Percentiles rank a stretch among this genome's conserved stretches.
phyloP scores from a whole-genome alignment of 2,888 invertebrate species.

The Siphonodentalium dalli region DNA sequence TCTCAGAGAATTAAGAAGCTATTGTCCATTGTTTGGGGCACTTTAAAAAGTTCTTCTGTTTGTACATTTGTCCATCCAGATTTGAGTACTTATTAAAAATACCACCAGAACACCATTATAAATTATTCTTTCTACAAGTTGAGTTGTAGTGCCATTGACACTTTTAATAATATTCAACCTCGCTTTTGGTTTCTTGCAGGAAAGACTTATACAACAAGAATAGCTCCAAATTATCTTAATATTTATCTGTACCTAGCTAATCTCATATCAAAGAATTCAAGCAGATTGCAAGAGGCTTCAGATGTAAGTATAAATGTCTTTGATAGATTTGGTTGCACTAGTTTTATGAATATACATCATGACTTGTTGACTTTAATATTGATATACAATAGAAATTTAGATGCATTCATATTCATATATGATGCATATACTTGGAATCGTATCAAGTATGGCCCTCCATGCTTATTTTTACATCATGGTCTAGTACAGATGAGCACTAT shows the following conservation, averaged over 20 bases:
- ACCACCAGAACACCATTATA: no score
- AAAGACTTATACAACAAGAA: conserved; percentile 91
- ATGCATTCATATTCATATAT: not conserved
- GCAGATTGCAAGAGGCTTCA: conserved; percentile 92
- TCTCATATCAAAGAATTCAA: conserved; percentile 89
- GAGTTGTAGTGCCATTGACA: no score
- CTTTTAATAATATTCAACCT: no score
- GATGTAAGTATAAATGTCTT: conserved; percentile 68
- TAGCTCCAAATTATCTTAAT: conserved; percentile 94
- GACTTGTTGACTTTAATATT: not conserved
- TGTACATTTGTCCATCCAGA: no score
- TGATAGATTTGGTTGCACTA: no score
- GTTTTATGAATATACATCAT: not conserved
- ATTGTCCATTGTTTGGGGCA: no score
- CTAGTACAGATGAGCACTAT: no score
- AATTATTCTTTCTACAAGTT: no score
- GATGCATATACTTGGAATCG: not conserved
- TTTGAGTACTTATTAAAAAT: no score
- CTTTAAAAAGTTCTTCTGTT: no score
- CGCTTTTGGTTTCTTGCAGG: conserved; percentile 71
- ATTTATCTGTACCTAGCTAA: conserved; percentile 95
- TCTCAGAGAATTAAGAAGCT: no score
- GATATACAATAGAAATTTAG: not conserved
- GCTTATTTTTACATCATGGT: no score
- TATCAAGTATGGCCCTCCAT: not conserved